Conservation (phyloP, 2,113 vertebrate species). For the Kryptolebias marmoratus region DNA sequence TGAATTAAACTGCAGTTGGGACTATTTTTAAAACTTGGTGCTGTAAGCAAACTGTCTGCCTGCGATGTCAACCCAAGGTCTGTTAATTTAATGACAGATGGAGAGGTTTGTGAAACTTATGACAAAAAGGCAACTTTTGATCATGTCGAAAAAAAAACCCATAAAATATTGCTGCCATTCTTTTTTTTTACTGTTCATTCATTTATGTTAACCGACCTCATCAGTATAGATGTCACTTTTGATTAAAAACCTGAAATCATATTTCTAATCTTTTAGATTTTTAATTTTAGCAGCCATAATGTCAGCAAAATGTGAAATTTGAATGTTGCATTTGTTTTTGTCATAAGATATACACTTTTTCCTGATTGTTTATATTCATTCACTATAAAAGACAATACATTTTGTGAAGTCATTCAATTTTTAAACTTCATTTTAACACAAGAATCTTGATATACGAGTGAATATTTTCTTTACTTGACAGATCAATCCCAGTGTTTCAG, state of each 20-base stretch:
- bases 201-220: too few relatives aligned
- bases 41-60: slow-evolving; percentile 43
- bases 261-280: neutral
- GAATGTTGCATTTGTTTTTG: slow-evolving; percentile 5
- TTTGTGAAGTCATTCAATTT: too few relatives aligned
- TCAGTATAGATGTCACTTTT: too few relatives aligned
- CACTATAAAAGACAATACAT: too few relatives aligned
- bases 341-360: too few relatives aligned
- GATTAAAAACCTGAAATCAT: too few relatives aligned
- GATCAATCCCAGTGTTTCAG: slow-evolving; percentile 11
- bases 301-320: slow-evolving; percentile 1
- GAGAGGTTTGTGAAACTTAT: slow-evolving; percentile 24
- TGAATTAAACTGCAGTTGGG: slow-evolving; percentile 35
- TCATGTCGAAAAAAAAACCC: neutral
- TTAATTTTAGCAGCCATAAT: slow-evolving; percentile 1
- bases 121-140: neutral
- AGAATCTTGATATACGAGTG: too few relatives aligned
- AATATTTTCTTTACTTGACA: too few relatives aligned
- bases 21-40: slow-evolving; percentile 51
- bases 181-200: neutral
- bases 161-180: neutral
- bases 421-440: too few relatives aligned
- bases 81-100: slow-evolving; percentile 45
- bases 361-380: too few relatives aligned
- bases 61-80: slow-evolving; percentile 20